Conservation (phyloP, 2,113 vertebrate genomes). For the Mobula birostris region DNA sequence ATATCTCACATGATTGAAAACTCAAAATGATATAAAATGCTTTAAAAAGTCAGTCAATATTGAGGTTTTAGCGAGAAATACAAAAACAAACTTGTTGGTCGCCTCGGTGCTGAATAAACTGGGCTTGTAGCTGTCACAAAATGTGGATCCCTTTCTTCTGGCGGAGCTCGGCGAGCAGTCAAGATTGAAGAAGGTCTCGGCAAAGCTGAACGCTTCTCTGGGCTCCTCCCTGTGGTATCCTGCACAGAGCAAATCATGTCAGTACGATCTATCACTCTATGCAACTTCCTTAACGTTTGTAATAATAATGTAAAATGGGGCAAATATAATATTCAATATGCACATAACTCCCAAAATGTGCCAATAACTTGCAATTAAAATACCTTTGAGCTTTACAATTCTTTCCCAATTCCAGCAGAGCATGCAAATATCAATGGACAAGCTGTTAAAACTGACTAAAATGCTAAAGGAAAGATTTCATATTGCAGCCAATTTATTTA, state of each 20-base stretch:
- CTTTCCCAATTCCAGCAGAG: neutral
- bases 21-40: neutral
- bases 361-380: neutral
- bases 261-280: too few relatives aligned
- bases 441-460: neutral
- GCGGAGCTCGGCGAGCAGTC: slow-evolving; percentile 66
- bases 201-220: slow-evolving; percentile 81
- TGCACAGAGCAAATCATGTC: slow-evolving; percentile 46
- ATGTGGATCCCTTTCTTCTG: slow-evolving; percentile 79
- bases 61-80: neutral
- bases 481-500: neutral
- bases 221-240: slow-evolving; percentile 83
- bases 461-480: neutral
- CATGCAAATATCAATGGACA: neutral
- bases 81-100: slow-evolving; percentile 76
- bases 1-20: neutral
- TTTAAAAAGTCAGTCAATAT: neutral
- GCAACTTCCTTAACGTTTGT: neutral
- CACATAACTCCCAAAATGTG: too few relatives aligned
- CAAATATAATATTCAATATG: too few relatives aligned
- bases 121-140: slow-evolving; percentile 87
- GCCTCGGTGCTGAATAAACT: slow-evolving; percentile 78
- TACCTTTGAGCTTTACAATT: neutral
- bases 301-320: neutral
- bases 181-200: slow-evolving; percentile 80